Evolutionary conservation across 1,140 invertebrate genomes (phyloP).

Genomic region (Cotesia glomerata): DNA sequence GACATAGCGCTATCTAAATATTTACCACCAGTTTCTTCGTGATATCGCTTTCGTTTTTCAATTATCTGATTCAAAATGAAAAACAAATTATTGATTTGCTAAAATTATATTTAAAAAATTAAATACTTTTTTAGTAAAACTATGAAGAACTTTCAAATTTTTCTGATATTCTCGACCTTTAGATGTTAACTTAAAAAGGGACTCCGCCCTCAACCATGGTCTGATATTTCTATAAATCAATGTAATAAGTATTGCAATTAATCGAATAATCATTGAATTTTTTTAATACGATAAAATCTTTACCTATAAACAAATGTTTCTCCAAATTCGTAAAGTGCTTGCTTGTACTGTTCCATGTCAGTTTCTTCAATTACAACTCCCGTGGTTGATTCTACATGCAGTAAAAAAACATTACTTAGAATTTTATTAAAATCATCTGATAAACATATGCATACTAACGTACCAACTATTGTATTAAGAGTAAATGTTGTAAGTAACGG

Average conservation of each 20-base stretch:
- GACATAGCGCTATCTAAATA: slow-evolving; percentile 23
- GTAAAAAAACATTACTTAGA: neutral
- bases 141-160: no score
- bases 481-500: slow-evolving; percentile 67
- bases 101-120: neutral
- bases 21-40: slow-evolving; percentile 31
- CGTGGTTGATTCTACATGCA: slow-evolving; percentile 45
- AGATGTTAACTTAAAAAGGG: slow-evolving; percentile 28
- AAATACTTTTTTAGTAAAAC: slow-evolving; percentile 30
- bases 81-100: neutral
- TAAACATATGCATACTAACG: no score
- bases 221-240: slow-evolving; percentile 20
- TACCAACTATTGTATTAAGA: slow-evolving; percentile 73
- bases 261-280: neutral
- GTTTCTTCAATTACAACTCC: slow-evolving; percentile 32
- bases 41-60: slow-evolving; percentile 37
- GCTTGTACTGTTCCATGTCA: slow-evolving; percentile 42
- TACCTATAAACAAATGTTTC: slow-evolving; percentile 33
- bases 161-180: slow-evolving; percentile 33
- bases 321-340: slow-evolving; percentile 36
- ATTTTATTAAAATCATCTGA: no score
- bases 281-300: neutral
- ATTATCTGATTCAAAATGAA: slow-evolving; percentile 35
- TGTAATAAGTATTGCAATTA: neutral
- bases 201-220: slow-evolving; percentile 31